These are phyloP conservation scores for Grallaria varia DNA, from an alignment of 2,113 vertebrate genomes.

Conservation along the genomic window DNA sequence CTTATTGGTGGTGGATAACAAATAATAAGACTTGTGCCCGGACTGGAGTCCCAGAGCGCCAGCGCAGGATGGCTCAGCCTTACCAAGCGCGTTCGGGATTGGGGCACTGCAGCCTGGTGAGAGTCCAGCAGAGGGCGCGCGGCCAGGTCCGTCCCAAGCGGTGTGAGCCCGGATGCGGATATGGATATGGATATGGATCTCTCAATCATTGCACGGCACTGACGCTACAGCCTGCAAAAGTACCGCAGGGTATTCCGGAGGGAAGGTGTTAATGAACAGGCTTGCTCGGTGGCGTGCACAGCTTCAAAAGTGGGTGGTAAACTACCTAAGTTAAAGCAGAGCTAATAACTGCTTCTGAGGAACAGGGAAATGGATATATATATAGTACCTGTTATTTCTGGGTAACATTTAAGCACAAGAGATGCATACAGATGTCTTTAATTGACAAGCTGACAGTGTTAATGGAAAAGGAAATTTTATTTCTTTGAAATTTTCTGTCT, in stretches of 20 bases:
- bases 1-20: neutral
- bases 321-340: neutral
- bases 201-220: rapidly evolving
- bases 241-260: neutral
- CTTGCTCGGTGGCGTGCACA: neutral
- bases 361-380: neutral
- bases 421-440: neutral
- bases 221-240: neutral
- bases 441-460: neutral
- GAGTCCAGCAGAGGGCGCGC: neutral
- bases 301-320: neutral
- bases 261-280: neutral
- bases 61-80: neutral
- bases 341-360: neutral
- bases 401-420: neutral
- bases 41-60: neutral
- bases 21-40: neutral
- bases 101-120: neutral
- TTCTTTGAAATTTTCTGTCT: neutral
- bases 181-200: rapidly evolving
- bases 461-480: neutral
- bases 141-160: rapidly evolving
- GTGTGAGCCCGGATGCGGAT: rapidly evolving
- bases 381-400: neutral
- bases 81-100: rapidly evolving